Base-by-base conservation (phyloP, 2,888 invertebrate genomes). In the Xiphydria camelus region DNA sequence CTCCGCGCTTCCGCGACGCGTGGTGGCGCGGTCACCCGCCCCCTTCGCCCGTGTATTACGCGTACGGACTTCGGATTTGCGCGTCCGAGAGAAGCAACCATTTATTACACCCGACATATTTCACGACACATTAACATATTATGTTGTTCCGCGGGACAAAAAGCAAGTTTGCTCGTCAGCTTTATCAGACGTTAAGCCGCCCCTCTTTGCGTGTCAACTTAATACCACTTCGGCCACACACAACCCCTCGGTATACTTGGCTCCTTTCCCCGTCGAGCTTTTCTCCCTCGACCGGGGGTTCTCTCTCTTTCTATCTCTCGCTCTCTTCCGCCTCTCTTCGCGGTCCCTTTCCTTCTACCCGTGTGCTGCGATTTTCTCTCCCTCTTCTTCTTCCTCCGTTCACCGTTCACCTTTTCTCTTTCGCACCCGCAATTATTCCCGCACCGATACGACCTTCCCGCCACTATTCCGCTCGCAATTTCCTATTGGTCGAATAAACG, bases 171-270 rank as follows among this genome's bases (percentile, higher is more conserved):
- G 58, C 57, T 59, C 60, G 60, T 61, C 62, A 62, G 66, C 57
- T 67, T 62, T 64, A 62, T 62, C 64, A 61, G 61, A 65, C 64
- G 59, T 59, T 54, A 55, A 64, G 62, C 57, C 52, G 49, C 46
- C 54, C 58, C 57, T 57, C 66, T 63, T 66, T 66, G 55, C 58
- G 49, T 57, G 62, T 66, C 64, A 66, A 66, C 64, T 64, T 66
- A 66, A 64, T 66, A 55, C 66, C 59, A 65, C 64, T 65, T 58
- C 57, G 62, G 46, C 52, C 53, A 44, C 49, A 39, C 51, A 56
- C 47, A 61, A 53, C 53, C 57, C 43, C 49, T 56, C 51, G 29
- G 29, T 12, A 29, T 12, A 14, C 29, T 10, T 12, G 29, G 29
- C 29, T 29, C 29, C 29, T 29, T 29, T 14, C 15, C 6, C 29